phyloP scores from a whole-genome alignment of 2,888 invertebrate genomes.

The Spodoptera exigua region DNA sequence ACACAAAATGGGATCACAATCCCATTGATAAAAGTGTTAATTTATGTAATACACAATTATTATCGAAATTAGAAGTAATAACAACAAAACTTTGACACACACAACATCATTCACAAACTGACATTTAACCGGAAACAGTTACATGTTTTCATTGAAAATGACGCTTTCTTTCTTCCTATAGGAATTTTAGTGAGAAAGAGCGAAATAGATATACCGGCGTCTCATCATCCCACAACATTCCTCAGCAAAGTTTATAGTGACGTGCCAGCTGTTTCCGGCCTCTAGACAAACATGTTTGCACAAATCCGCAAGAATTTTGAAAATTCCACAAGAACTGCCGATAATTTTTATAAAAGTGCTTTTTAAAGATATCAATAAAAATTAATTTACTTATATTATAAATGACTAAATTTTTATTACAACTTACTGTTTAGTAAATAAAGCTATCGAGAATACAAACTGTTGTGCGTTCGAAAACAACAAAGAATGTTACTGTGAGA shows the following conservation, averaged over 20 bases:
- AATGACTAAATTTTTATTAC: too few relatives aligned
- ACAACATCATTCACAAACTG: conserved; percentile 75
- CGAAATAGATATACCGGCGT: conserved; percentile 68
- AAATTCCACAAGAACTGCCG: too few relatives aligned
- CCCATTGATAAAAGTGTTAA: conserved; percentile 75
- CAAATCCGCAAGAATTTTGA: too few relatives aligned
- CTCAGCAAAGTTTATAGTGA: conserved; percentile 51
- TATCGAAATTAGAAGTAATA: conserved; percentile 76
- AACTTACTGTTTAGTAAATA: neutral
- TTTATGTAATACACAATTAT: conserved; percentile 67
- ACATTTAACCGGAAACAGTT: conserved; percentile 69
- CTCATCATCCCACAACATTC: conserved; percentile 51
- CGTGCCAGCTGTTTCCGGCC: conserved; percentile 71
- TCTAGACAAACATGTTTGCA: neutral
- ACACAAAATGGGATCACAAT: conserved; percentile 63
- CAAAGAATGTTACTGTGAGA: neutral
- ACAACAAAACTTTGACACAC: conserved; percentile 88
- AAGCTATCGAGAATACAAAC: conserved; percentile 23
- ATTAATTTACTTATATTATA: too few relatives aligned
- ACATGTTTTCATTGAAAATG: conserved; percentile 48
- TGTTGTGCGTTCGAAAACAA: conserved; percentile 33
- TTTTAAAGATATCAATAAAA: too few relatives aligned
- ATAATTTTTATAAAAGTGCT: too few relatives aligned
- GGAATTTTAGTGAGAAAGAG: conserved; percentile 37
- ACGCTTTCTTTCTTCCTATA: conserved; percentile 47